phyloP scores from a whole-genome alignment of 2,888 invertebrate species.

The Clunio marinus region DNA sequence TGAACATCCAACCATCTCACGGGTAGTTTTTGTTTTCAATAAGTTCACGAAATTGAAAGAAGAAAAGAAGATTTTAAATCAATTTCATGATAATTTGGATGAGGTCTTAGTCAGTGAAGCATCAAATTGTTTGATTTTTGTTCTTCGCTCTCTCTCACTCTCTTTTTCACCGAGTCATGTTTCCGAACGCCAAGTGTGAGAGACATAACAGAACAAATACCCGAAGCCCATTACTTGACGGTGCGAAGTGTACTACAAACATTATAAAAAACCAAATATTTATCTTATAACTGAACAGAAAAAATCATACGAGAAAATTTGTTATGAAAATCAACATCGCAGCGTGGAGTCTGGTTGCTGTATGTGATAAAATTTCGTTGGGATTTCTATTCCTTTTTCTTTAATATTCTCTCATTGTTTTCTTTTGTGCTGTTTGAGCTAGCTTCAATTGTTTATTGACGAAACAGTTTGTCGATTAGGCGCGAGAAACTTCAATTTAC shows the following conservation, averaged over 20 bases:
- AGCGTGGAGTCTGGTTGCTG: background rate
- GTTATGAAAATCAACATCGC: conserved; percentile 23
- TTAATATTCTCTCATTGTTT: conserved; percentile 16
- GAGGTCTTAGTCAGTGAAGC: background rate
- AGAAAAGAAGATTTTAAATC: background rate
- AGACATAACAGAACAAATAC: background rate
- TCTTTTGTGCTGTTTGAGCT: background rate
- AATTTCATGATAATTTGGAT: conserved; percentile 4
- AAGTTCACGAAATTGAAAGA: background rate
- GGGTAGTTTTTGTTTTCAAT: background rate
- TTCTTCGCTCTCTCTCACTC: too few relatives aligned
- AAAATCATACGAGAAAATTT: conserved; percentile 27
- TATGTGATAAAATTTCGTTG: conserved; percentile 30
- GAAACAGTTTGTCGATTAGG: background rate
- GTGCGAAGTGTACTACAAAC: conserved; percentile 35
- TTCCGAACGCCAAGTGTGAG: background rate
- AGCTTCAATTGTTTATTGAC: background rate
- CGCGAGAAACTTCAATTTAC: background rate
- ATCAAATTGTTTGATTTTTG: conserved; percentile 14
- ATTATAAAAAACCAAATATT: conserved; percentile 20
- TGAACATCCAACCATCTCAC: background rate
- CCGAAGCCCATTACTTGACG: background rate
- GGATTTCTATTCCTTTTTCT: too few relatives aligned
- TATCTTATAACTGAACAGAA: conserved; percentile 24
- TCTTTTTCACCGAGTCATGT: background rate